Conservation (phyloP, 2,113 vertebrate species). For the Saguinus imperator region DNA sequence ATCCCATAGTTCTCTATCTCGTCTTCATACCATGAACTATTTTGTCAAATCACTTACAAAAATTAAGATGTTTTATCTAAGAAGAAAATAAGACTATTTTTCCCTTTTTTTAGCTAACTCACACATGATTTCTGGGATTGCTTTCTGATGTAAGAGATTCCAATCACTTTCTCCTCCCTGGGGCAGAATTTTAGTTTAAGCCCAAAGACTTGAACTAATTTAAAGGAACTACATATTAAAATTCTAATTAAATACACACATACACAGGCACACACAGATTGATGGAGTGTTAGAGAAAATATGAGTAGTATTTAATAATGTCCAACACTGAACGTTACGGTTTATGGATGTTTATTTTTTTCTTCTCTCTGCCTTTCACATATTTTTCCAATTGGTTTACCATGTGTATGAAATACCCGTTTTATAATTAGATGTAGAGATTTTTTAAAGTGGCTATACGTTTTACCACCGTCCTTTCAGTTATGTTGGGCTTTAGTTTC, state of each 20-base stretch:
- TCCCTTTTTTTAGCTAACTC: neutral
- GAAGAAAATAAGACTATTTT: slow-evolving; percentile 44
- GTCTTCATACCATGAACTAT: neutral
- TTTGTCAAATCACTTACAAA: slow-evolving; percentile 3
- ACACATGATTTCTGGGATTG: neutral
- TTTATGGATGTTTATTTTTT: slow-evolving; percentile 20
- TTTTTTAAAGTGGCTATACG: neutral
- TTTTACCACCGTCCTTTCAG: slow-evolving; percentile 5
- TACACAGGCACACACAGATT: neutral
- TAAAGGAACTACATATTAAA: slow-evolving; percentile 38
- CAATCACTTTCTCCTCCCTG: neutral
- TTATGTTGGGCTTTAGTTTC: slow-evolving; percentile 1
- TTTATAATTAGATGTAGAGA: neutral
- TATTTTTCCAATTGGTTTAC: neutral
- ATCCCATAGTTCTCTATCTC: neutral
- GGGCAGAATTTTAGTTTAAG: neutral
- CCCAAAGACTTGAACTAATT: slow-evolving; percentile 39
- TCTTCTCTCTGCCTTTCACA: neutral
- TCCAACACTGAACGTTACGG: neutral
- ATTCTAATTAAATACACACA: slow-evolving; percentile 32
- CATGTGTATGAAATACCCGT: neutral
- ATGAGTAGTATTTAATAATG: neutral
- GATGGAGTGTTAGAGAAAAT: neutral
- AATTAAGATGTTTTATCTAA: neutral
- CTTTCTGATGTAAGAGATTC: neutral